Evolutionary conservation across 2,797 vertebrate species (phyloP), one percentile per base, ranked within the genome.

Genomic region (Tachyglossus aculeatus): DNA sequence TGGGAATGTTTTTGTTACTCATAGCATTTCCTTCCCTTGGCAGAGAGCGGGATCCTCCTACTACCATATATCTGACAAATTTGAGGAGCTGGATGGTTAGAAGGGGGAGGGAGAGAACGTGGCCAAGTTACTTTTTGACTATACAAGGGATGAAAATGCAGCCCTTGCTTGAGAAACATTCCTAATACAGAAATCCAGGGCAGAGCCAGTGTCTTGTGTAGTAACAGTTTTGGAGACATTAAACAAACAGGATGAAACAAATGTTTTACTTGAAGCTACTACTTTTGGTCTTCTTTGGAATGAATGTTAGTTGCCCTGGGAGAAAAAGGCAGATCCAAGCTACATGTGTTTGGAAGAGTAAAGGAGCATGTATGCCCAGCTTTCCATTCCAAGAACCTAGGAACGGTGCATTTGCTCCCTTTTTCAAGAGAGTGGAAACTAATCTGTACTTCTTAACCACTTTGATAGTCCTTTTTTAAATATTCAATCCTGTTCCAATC

Each of bases 31-130:
- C 25, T 70, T 15, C 57, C 13, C 31, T 61, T 44, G 62, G 27
- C 29, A 43, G 24, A 0, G 1, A 2, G 55, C 33, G 33, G 24
- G 48, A 38, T 45, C 62, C 6, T 1, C 36, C 41, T 71, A 8
- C 31, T 25, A 37, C 33, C 0, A 0, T 36, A 10, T 43, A 39
- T 58, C 47, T 56, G 36, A 27, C 14, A 24, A 44, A 21, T 7
- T 11, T 25, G 36, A 16, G 32, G 27, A 18, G 22, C n/a, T 8
- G 31, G 39, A 24, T 53, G 14, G 0, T 2, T 60, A 25, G 41
- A 68, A 27, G 44, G 45, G 64, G 52, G 31, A 51, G 50, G 33
- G 65, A 39, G 60, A 75, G 40, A 47, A 62, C 76, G 27, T 40
- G 27, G n/a, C 1, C 2, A 29, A 39, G 36, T 37, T 48, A 18